Evolutionary conservation across 2,113 vertebrate genomes (phyloP).

Genomic region (Cinclus mexicanus): DNA sequence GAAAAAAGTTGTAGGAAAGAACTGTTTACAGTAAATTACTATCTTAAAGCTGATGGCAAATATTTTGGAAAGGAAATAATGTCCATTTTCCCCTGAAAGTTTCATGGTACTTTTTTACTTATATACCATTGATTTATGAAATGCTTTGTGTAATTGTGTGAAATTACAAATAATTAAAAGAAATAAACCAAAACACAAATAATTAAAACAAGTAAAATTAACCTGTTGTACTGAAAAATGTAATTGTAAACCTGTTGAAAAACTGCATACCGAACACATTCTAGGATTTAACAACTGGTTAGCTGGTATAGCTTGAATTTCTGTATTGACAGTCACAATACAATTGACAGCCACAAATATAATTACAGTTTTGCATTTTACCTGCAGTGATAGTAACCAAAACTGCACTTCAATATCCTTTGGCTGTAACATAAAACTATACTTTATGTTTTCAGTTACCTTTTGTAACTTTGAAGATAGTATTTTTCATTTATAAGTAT

Average conservation of each 20-base stretch:
- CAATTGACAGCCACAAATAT: neutral
- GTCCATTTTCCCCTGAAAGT: neutral
- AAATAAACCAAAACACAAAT: neutral
- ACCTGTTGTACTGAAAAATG: accelerated
- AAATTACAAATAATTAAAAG: neutral
- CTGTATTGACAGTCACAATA: neutral
- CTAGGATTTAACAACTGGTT: neutral
- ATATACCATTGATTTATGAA: neutral
- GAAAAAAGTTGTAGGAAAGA: neutral
- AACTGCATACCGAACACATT: neutral
- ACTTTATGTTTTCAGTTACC: neutral
- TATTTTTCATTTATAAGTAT: neutral
- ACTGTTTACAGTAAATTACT: neutral
- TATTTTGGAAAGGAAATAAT: neutral
- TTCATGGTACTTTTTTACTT: neutral
- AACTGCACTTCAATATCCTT: neutral
- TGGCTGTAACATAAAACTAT: neutral
- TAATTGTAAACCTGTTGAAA: neutral
- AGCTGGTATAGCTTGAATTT: neutral
- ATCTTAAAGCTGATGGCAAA: neutral
- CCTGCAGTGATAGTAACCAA: neutral
- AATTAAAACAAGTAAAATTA: neutral
- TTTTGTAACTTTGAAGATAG: neutral
- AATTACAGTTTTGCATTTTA: neutral
- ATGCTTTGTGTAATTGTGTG: neutral